These are phyloP conservation scores for Hirtodrosophila confusa DNA, from an alignment of 2,888 invertebrate genomes.

Conservation along the genomic window DNA sequence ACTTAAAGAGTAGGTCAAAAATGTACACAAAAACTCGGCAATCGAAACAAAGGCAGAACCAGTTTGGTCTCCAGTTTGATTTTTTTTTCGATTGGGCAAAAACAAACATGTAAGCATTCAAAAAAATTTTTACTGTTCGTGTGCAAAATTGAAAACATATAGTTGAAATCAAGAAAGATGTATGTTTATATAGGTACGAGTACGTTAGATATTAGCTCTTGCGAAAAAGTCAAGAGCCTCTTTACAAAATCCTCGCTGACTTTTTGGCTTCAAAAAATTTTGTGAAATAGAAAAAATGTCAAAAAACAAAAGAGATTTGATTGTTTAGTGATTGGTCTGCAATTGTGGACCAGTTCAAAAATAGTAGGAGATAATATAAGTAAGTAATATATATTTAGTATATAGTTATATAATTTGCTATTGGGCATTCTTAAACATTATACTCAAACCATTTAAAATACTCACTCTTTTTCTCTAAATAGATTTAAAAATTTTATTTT, in stretches of 20 bases:
- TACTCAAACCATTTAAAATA: constrained; percentile 80
- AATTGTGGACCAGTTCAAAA: constrained; percentile 62
- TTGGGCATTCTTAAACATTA: constrained; percentile 77
- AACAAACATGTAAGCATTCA: constrained; percentile 81
- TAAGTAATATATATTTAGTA: constrained; percentile 29
- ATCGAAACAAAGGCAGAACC: constrained; percentile 18
- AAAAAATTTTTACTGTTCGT: constrained; percentile 59
- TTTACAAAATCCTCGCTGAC: constrained; percentile 71
- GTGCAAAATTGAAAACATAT: constrained; percentile 62
- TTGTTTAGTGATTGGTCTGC: constrained; percentile 61
- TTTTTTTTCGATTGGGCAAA: constrained; percentile 56
- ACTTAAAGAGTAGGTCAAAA: constrained; percentile 59
- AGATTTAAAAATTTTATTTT: constrained; percentile 71
- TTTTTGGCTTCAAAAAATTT: constrained; percentile 44
- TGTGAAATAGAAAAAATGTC: constrained; percentile 72
- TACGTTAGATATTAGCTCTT: constrained; percentile 27
- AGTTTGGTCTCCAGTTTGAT: constrained; percentile 29
- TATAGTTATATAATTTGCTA: constrained; percentile 50
- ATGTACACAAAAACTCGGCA: constrained; percentile 56
- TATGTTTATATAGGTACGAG: constrained; percentile 15
- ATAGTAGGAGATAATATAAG: constrained; percentile 27
- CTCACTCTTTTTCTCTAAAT: constrained; percentile 84
- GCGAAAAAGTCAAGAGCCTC: constrained; percentile 44
- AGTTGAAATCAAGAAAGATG: constrained; percentile 26
- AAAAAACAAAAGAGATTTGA: constrained; percentile 71